These are phyloP conservation scores for Pyrrhosoma nymphula DNA, from an alignment of 2,888 invertebrate genomes.

Conservation along the genomic window DNA sequence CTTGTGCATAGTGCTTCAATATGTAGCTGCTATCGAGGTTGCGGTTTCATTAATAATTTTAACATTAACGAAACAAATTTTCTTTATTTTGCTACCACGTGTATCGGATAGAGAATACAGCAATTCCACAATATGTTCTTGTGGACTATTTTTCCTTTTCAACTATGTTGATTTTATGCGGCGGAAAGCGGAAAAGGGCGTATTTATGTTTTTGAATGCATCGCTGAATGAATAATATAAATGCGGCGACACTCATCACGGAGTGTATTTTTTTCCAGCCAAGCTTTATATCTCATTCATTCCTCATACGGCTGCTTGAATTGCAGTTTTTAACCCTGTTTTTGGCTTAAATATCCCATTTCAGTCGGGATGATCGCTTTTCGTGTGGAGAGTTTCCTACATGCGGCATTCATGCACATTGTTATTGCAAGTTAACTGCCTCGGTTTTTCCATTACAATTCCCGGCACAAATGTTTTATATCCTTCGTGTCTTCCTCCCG, in stretches of 20 bases:
- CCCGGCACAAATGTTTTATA: neutral
- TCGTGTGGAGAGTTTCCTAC: neutral
- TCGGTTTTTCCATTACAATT: slow-evolving; percentile 21
- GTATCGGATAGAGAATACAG: too few species aligned
- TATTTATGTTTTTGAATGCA: neutral
- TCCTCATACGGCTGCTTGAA: neutral
- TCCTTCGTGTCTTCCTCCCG: neutral
- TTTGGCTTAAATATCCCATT: neutral
- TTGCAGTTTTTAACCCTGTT: neutral
- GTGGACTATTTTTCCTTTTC: too few species aligned
- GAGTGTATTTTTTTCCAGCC: neutral
- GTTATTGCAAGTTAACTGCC: slow-evolving; percentile 9
- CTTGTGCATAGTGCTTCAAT: too few species aligned
- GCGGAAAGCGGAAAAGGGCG: too few species aligned
- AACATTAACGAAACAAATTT: too few species aligned
- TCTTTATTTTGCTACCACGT: too few species aligned
- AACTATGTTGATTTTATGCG: too few species aligned
- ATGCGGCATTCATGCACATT: neutral
- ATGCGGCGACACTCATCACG: too few species aligned
- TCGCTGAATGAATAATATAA: neutral
- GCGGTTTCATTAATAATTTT: too few species aligned
- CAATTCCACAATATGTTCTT: too few species aligned
- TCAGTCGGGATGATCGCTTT: neutral
- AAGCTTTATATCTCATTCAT: slow-evolving; percentile 2
- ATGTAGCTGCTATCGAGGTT: too few species aligned